Evolutionary conservation across 92 coral and sea anemone species (phyloP).

Genomic region (Actinostola sp.): DNA sequence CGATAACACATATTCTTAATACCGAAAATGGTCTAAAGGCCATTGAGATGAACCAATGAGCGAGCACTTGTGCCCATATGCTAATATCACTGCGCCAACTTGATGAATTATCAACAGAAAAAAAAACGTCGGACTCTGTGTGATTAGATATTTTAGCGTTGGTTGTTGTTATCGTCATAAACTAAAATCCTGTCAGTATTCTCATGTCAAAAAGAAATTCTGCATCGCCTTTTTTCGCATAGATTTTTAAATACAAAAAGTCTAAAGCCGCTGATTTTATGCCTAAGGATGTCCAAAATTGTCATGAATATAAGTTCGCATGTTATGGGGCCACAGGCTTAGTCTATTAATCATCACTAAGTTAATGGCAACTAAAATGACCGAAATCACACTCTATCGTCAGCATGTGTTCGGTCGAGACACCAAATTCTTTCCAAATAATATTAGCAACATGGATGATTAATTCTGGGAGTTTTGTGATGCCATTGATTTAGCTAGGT

Average conservation of each 20-base stretch:
- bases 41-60: constrained; percentile 8
- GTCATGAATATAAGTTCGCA: too few species aligned
- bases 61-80: constrained; percentile 4
- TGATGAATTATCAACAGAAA: constrained; percentile 10
- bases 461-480: too few species aligned
- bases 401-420: too few species aligned
- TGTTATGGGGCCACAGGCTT: too few species aligned
- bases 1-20: not conserved
- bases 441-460: too few species aligned
- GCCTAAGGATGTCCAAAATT: too few species aligned
- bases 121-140: not conserved
- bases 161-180: not conserved
- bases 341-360: too few species aligned
- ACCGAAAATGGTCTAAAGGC: constrained; percentile 21
- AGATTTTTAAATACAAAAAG: not conserved
- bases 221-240: not conserved
- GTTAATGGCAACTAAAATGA: too few species aligned
- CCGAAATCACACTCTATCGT: too few species aligned
- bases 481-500: too few species aligned
- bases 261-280: not conserved
- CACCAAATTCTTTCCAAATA: too few species aligned
- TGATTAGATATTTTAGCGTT: not conserved
- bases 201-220: not conserved
- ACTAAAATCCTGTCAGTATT: not conserved
- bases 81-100: constrained; percentile 12